Base-by-base conservation (phyloP, 2,888 invertebrate genomes). In the Diploptera punctata region DNA sequence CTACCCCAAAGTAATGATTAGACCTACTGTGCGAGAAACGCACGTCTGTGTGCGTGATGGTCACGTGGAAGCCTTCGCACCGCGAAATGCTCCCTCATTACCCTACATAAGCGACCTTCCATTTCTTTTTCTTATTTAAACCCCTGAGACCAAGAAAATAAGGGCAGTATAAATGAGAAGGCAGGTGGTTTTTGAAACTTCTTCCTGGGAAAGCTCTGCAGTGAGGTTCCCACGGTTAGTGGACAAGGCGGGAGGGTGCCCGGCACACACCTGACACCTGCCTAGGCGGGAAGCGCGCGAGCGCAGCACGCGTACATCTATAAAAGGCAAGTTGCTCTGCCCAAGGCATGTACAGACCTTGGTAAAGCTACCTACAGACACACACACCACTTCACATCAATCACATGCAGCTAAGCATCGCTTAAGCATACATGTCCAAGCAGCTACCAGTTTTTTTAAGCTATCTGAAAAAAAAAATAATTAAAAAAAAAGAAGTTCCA, bases 201-300 rank as follows among this genome's bases (percentile, higher is more conserved):
- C 70, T 62, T 62, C 61, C 62, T 70, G 70, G 70, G 70, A 70
- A 70, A 61, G 65, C 62, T 70, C 62, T 52, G 49, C 33, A 47
- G 21, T 60, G 52, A 29, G 43, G 67, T 74, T 74, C 73, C 73
- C 73, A 74, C 74, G 74, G 73, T 73, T 31, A 52, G 21, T 21
- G 26, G 65, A 65, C 44, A 26, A 29, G 31, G 43, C 18, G 31
- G 49, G 68, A 29, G 67, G 67, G 16, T 19, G 65, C 65, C 65
- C 44, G 49, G 68, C 52, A 52, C 52, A 38, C 52, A 54, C 65
- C 52, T 54, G 29, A 54, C 68, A 52, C 67, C 43, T 44, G 61
- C 57, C 60, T 5, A 19, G 26, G 43, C 43, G 60, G 18, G 52
- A 21, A 18, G 26, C 16, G 3, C 19, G 60, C 38, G 71, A 19